phyloP scores from a whole-genome alignment of 1,140 invertebrate genomes.

The Drosophila orosa region DNA sequence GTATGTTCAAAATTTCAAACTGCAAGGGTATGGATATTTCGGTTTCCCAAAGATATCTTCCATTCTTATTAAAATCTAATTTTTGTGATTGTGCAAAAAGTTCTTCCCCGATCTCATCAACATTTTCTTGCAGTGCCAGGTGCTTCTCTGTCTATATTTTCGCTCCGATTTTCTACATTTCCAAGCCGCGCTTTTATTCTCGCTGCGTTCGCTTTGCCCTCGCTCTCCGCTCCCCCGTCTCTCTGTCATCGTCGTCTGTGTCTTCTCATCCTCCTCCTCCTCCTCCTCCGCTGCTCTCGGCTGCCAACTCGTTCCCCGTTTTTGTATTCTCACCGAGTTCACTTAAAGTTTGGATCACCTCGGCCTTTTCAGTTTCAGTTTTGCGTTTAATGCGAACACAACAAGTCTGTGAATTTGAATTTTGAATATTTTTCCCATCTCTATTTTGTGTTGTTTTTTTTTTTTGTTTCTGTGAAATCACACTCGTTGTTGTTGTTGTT shows the following conservation, averaged over 20 bases:
- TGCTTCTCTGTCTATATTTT: slow-evolving; percentile 8
- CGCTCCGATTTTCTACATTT: slow-evolving; percentile 42
- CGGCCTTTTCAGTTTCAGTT: slow-evolving; percentile 69
- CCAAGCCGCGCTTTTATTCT: slow-evolving; percentile 63
- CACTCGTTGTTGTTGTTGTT: slow-evolving; percentile 5
- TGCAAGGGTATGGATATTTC: no score
- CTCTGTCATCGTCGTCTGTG: slow-evolving; percentile 4
- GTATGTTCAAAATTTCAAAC: no score
- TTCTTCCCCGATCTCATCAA: neutral
- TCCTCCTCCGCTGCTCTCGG: neutral
- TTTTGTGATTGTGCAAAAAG: neutral
- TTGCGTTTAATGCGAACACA: slow-evolving; percentile 73
- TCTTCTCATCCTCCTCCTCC: neutral
- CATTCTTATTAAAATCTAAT: no score
- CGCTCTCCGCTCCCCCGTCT: slow-evolving; percentile 3
- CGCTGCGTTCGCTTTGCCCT: slow-evolving; percentile 40
- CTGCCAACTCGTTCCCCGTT: slow-evolving; percentile 3
- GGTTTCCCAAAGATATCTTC: no score
- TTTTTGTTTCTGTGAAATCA: slow-evolving; percentile 34
- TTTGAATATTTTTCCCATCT: slow-evolving; percentile 20
- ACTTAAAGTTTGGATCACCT: slow-evolving; percentile 67
- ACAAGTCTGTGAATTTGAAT: slow-evolving; percentile 57
- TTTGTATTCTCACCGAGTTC: slow-evolving; percentile 70
- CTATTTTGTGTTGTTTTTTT: slow-evolving; percentile 1
- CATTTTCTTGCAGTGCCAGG: neutral